Evolutionary conservation across 2,113 vertebrate species (phyloP).

Genomic region (Perca flavescens): DNA sequence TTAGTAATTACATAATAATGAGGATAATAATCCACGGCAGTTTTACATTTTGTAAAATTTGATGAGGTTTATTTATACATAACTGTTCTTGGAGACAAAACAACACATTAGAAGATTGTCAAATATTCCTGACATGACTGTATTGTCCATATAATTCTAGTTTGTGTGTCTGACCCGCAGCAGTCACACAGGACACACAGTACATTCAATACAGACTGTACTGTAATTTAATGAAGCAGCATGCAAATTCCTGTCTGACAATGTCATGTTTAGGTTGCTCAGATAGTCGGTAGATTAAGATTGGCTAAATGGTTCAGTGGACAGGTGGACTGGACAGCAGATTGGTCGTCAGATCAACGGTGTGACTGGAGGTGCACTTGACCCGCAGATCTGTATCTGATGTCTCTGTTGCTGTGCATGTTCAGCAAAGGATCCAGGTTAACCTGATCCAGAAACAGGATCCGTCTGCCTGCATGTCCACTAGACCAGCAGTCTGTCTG

Average conservation of each 20-base stretch:
- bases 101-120: background rate
- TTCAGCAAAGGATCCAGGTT: constrained; percentile 64
- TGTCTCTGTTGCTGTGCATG: constrained; percentile 41
- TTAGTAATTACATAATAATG: too few relatives aligned
- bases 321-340: constrained; percentile 48
- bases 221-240: constrained; percentile 36
- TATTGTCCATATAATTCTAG: background rate
- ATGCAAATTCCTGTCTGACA: constrained; percentile 34
- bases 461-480: constrained; percentile 69
- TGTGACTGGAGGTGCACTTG: constrained; percentile 63
- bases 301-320: constrained; percentile 49
- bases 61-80: too few relatives aligned
- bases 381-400: constrained; percentile 76
- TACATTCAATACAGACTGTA: background rate
- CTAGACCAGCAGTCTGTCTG: constrained; percentile 64
- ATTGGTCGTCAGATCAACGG: constrained; percentile 54
- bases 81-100: background rate
- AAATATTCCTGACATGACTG: background rate
- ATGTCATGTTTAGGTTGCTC: constrained; percentile 28
- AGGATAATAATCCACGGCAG: too few relatives aligned
- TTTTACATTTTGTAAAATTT: too few relatives aligned
- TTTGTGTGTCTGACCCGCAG: constrained; percentile 8
- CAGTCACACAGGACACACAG: background rate
- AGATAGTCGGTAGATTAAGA: constrained; percentile 36
- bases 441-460: constrained; percentile 83